Evolutionary conservation across 1,140 invertebrate genomes (phyloP), one percentile per base, ranked within the genome.

Genomic region (Heterodera carotae): DNA sequence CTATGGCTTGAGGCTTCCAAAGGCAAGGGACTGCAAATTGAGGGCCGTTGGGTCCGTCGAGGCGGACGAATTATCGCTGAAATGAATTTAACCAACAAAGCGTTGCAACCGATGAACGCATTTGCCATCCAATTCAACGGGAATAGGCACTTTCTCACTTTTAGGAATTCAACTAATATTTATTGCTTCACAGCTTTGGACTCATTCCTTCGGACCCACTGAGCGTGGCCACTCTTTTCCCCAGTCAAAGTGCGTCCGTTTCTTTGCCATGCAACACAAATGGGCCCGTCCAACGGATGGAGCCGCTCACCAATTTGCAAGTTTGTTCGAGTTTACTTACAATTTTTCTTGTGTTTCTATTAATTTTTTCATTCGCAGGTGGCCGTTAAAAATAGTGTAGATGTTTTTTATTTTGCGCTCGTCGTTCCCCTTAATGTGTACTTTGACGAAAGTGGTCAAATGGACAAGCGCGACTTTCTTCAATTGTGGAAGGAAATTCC

Each of bases 401-500:
- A 97, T 89, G 94, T 99, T 2, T 96, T 98, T 88, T 99, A 99
- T 89, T 99, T 97, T 90, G 95, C 95, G 62, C 94, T 93, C 85
- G 88, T 94, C 31, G 92, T 99, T 31, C 96, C 96, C 25, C 93
- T 96, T 87, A 93, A 98, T 88, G 92, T 95, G 0, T 92, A 96
- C 77, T 98, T 98, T 88, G 91, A 91, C 1, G 96, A 99, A 88
- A 96, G 99, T 90, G 97, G 97, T 0, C 93, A 96, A 86, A 92
- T 99, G 90, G 97, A 99, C 85, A 99, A 99, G 88, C 91, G 94
- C 75, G 92, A 98, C 4, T 99, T 99, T 89, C 90, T 99, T 43
- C 93, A 94, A 48, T 97, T 96, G 4, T 99, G 97, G 97, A 98
- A 98, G 90, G 97, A 99, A 83, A 99, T 99, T 88, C 97, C 97